Evolutionary conservation across 2,797 vertebrate genomes (phyloP).

Genomic region (Siniperca undulata): DNA sequence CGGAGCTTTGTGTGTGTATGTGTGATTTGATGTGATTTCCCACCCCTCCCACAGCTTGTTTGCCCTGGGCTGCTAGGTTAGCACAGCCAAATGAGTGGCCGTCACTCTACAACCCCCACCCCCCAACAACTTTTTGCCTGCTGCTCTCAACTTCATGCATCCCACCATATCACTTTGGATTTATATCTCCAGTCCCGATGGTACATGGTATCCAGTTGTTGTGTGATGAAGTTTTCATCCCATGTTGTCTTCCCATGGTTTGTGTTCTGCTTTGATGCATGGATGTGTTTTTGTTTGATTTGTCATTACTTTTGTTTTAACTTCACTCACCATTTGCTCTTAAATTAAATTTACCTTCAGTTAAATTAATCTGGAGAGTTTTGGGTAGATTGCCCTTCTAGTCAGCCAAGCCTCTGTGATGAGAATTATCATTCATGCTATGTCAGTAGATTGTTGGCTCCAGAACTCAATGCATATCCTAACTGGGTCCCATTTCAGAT

Average conservation of each 20-base stretch:
- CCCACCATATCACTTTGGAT: slow-evolving; percentile 24
- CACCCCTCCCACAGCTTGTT: slow-evolving; percentile 14
- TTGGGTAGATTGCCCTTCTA: slow-evolving; percentile 31
- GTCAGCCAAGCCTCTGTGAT: slow-evolving; percentile 14
- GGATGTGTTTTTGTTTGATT: slow-evolving; percentile 46
- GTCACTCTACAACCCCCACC: neutral
- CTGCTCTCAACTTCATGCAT: slow-evolving; percentile 34
- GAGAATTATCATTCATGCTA: neutral
- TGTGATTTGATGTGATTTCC: slow-evolving; percentile 26
- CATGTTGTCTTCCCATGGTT: slow-evolving; percentile 23
- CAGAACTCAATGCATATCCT: neutral
- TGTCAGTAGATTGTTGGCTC: slow-evolving; percentile 26
- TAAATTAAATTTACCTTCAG: slow-evolving; percentile 26
- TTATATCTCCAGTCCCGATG: slow-evolving; percentile 28
- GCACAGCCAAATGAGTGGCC: neutral
- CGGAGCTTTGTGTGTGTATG: slow-evolving; percentile 4
- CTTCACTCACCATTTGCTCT: slow-evolving; percentile 45
- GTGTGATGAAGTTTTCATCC: slow-evolving; percentile 17
- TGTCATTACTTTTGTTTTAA: slow-evolving; percentile 35
- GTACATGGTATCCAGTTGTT: slow-evolving; percentile 21
- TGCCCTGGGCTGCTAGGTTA: neutral
- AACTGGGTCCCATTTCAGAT: neutral
- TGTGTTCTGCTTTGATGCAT: slow-evolving; percentile 59
- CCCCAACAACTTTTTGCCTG: slow-evolving; percentile 30
- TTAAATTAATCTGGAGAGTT: slow-evolving; percentile 1